Conservation (phyloP, 2,113 vertebrate genomes). For the Atherinomorus stipes region DNA sequence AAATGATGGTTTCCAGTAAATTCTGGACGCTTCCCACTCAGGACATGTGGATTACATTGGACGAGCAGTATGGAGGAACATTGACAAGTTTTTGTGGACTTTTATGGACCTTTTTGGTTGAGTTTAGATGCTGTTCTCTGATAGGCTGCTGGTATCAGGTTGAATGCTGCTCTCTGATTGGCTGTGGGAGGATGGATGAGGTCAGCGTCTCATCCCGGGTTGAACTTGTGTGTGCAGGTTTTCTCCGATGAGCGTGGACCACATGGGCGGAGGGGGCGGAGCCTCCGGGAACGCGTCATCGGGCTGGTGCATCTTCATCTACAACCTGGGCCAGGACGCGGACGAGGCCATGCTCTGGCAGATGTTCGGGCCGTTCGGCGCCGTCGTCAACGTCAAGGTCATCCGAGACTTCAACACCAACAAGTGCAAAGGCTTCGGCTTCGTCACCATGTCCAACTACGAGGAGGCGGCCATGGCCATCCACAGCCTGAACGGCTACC, state of each 20-base stretch:
- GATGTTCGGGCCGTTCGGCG: slow-evolving; percentile 98
- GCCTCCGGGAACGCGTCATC: slow-evolving; percentile 87
- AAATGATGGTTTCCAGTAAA: no score
- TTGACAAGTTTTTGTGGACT: no score
- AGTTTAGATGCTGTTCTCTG: no score
- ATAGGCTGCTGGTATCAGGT: no score
- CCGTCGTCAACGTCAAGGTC: slow-evolving; percentile 97
- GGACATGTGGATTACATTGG: no score
- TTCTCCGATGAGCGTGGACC: slow-evolving; percentile 97
- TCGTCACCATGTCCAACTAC: slow-evolving; percentile 99
- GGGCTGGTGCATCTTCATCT: slow-evolving; percentile 99
- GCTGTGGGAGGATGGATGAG: not conserved
- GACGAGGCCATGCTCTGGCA: slow-evolving; percentile 99
- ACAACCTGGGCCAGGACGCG: slow-evolving; percentile 95
- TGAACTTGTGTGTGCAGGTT: slow-evolving; percentile 87
- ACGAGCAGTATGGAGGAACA: no score
- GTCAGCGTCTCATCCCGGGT: not conserved
- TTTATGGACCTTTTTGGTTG: no score
- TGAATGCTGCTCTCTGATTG: not conserved
- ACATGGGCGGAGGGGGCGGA: slow-evolving; percentile 92
- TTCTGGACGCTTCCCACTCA: no score
- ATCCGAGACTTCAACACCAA: slow-evolving; percentile 99
- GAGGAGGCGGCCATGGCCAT: slow-evolving; percentile 99
- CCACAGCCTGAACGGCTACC: slow-evolving; percentile 97
- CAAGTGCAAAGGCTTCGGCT: slow-evolving; percentile 99